These are phyloP conservation scores for Lasioglossum zephyrum DNA, from an alignment of 2,888 invertebrate species.

Conservation along the genomic window DNA sequence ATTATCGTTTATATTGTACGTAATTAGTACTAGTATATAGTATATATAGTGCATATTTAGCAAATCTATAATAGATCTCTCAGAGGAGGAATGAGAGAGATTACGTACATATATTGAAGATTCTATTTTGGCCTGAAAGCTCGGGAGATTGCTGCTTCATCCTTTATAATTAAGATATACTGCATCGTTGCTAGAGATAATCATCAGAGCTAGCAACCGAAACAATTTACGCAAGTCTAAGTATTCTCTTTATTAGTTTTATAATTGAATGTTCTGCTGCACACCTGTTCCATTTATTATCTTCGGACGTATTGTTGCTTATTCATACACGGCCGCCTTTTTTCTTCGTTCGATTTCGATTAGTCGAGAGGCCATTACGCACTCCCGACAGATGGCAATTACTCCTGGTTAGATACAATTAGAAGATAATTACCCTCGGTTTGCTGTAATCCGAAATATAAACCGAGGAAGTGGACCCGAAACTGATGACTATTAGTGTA, in stretches of 20 bases:
- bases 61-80: slow-evolving; percentile 6
- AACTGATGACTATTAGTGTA: slow-evolving; percentile 23
- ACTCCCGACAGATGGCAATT: slow-evolving; percentile 36
- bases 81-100: background rate
- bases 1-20: slow-evolving; percentile 3
- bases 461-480: slow-evolving; percentile 19
- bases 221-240: background rate
- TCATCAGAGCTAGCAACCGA: background rate
- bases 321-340: background rate
- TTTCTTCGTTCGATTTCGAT: background rate
- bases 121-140: background rate
- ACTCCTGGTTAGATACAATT: slow-evolving; percentile 33
- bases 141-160: background rate
- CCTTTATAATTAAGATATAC: slow-evolving; percentile 14
- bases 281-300: background rate
- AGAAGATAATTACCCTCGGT: slow-evolving; percentile 40
- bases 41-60: background rate
- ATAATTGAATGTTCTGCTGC: slow-evolving; percentile 2
- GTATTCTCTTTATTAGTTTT: slow-evolving; percentile 4
- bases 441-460: slow-evolving; percentile 30
- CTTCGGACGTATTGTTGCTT: background rate
- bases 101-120: background rate
- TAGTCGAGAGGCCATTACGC: slow-evolving; percentile 13
- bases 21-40: background rate
- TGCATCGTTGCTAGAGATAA: background rate